phyloP scores from a whole-genome alignment of 2,113 vertebrate genomes.

The Otocyon megalotis region DNA sequence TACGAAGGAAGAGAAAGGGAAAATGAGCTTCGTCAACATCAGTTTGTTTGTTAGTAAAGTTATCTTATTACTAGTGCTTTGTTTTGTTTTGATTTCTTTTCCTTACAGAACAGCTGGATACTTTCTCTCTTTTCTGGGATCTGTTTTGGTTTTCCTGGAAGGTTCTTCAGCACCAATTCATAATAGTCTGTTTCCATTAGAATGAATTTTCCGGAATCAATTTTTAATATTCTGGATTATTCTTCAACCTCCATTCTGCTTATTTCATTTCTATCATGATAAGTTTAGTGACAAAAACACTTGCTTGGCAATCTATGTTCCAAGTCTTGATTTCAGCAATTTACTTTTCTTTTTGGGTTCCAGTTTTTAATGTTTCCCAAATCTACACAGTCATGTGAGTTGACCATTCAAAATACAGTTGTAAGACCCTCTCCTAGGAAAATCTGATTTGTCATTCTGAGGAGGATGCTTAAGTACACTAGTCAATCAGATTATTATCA shows the following conservation, averaged over 20 bases:
- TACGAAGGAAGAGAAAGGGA: background rate
- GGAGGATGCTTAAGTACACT: background rate
- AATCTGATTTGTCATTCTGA: background rate
- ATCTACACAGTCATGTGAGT: too few relatives aligned
- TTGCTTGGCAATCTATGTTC: background rate
- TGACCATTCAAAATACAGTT: background rate
- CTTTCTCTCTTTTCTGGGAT: background rate
- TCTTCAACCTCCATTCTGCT: background rate
- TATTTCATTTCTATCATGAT: fast-evolving
- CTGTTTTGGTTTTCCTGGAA: background rate
- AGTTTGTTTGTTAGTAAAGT: background rate
- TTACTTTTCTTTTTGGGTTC: background rate
- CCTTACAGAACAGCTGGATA: background rate
- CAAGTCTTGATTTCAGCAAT: background rate
- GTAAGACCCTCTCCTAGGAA: background rate
- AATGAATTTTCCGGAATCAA: background rate
- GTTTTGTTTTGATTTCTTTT: background rate
- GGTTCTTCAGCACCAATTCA: background rate
- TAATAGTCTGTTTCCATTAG: background rate
- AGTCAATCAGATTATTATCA: background rate
- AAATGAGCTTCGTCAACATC: fast-evolving
- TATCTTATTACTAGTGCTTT: background rate
- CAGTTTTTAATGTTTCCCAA: background rate
- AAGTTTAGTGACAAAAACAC: background rate
- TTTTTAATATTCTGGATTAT: background rate